A percentile compares a stretch with the other conserved stretches of the same genome.
Conservation (phyloP, 2,888 invertebrate species). For the Acleris literana region DNA sequence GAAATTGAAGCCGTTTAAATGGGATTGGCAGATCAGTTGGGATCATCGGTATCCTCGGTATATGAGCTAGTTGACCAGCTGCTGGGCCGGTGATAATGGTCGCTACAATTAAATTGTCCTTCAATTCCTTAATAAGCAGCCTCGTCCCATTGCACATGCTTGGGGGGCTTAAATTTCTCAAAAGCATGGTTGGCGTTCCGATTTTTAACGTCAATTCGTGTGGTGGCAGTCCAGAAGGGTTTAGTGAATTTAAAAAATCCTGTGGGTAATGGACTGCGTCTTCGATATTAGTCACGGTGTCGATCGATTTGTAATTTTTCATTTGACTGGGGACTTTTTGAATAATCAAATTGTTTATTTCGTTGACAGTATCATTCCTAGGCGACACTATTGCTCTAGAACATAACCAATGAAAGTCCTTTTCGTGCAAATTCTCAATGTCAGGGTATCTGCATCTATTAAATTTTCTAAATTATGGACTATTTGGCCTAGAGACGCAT, state of each 20-base stretch:
- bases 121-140: slow-evolving; percentile 41
- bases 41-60: slow-evolving; percentile 43
- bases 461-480: slow-evolving; percentile 40
- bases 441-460: slow-evolving; percentile 39
- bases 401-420: slow-evolving; percentile 42
- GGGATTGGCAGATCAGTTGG: slow-evolving; percentile 41
- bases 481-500: slow-evolving; percentile 38
- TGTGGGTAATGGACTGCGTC: slow-evolving; percentile 45
- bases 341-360: slow-evolving; percentile 42
- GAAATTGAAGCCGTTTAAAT: slow-evolving; percentile 42
- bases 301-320: slow-evolving; percentile 42
- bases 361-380: slow-evolving; percentile 44
- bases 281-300: slow-evolving; percentile 44
- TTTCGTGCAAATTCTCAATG: slow-evolving; percentile 38
- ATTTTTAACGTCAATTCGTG: slow-evolving; percentile 43
- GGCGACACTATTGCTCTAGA: slow-evolving; percentile 44
- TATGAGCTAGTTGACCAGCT: slow-evolving; percentile 42
- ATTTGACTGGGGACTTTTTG: slow-evolving; percentile 32
- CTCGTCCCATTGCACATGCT: slow-evolving; percentile 44
- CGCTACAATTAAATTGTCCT: slow-evolving; percentile 43
- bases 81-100: slow-evolving; percentile 43
- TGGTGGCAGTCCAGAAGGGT: slow-evolving; percentile 42
- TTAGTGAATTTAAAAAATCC: slow-evolving; percentile 48
- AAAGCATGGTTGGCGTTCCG: slow-evolving; percentile 38
- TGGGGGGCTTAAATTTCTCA: slow-evolving; percentile 42